Base-by-base conservation (phyloP, 2,888 invertebrate species). In the Pteria penguin region DNA sequence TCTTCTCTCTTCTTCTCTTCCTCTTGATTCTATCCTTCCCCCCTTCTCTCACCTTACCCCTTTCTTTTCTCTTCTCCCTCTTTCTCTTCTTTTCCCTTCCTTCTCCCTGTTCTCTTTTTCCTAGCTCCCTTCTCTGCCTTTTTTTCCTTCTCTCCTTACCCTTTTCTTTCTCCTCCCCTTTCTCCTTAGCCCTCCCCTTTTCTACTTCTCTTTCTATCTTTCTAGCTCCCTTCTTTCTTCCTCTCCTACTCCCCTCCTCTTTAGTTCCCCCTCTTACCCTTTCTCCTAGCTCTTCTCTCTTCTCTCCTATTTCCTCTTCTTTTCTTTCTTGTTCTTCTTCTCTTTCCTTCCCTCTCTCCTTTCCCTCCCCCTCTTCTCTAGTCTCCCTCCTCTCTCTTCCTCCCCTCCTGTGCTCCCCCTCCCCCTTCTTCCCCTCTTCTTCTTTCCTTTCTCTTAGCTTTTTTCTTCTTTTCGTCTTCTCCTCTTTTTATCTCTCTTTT, bases 211-310 rank as follows among this genome's bases (percentile, higher is more conserved):
- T 32, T 68, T 2, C 57, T 27, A 2, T 32, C 27, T 77, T 76
- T 67, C 60, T 62, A 72, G 76, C 81, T 88, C 58, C 2, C 27
- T 24, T 1, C 29, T 32, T 24, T 26, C 57, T 8, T 22, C 33
- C 58, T 8, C 32, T 2, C 14, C 52, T 52, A 8, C 5, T 22
- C 22, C 57, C 57, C 22, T 22, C 32, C 62, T 22, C 8, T 8
- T 5, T 31, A 8, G 8, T 14, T 22, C 22, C 31, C 5, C 62
- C 18, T 18, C 29, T 14, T 18, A 2, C 22, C 54, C 36, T 26
- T 29, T 26, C 31, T 33, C 14, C 32, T 32, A 5, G n/a, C 2
- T 52, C 36, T 8, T 60, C 45, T 45, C 24, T 55, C 54, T 29
- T 31, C 54, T 24, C 54, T 55, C 29, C 18, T 22, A 11, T 11